These are phyloP conservation scores for Exaiptasia diaphana DNA, from an alignment of 64 coral and sea anemone species.

Conservation along the genomic window DNA sequence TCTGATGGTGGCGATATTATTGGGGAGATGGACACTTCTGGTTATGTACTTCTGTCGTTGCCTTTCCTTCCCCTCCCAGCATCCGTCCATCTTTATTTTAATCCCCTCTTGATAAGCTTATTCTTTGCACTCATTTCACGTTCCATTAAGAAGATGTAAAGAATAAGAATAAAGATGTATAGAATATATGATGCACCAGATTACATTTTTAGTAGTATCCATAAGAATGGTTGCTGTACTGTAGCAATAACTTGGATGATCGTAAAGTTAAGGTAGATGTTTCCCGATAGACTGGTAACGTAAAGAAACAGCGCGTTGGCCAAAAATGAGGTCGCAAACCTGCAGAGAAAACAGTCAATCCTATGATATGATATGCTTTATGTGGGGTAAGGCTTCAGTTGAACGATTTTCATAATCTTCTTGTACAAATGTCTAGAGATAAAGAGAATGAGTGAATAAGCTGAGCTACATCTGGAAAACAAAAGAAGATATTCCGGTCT, in stretches of 20 bases:
- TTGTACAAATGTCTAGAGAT: not conserved
- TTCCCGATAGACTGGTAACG: not conserved
- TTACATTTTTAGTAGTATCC: not conserved
- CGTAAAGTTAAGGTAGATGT: conserved; percentile 13
- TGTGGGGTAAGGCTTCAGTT: not conserved
- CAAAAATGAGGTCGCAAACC: not conserved
- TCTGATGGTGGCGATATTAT: no score
- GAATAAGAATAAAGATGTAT: no score
- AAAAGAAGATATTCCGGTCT: not conserved
- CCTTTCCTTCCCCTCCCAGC: no score
- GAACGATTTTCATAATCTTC: not conserved
- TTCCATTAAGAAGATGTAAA: no score
- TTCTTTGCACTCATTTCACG: no score
- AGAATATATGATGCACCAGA: no score
- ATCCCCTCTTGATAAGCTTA: no score
- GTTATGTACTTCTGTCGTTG: no score
- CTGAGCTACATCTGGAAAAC: not conserved
- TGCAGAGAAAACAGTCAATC: not conserved
- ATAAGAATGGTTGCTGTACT: not conserved
- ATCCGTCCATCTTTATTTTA: no score
- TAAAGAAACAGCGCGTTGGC: not conserved
- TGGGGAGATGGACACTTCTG: no score
- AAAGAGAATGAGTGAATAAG: not conserved
- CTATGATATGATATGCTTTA: not conserved
- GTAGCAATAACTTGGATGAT: not conserved